Evolutionary conservation across 2,797 vertebrate species (phyloP), one percentile per base, ranked within the genome.

Genomic region (Clarias pachynema): DNA sequence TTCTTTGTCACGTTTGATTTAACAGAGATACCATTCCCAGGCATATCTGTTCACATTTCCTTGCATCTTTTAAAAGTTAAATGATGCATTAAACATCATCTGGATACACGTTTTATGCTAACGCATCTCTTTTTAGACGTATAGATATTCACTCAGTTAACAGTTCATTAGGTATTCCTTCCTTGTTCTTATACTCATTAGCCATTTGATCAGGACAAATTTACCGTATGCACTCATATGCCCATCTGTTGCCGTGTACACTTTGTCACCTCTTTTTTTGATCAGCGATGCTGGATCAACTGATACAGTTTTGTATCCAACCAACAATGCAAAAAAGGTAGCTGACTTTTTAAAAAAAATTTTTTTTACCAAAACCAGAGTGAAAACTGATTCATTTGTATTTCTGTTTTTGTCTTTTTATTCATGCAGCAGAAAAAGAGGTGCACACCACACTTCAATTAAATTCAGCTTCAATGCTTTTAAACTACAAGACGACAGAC

Each of bases 141-240:
- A 49, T 40, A 60, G 31, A n/a, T 79, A 79, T 24, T 44, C 29
- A 4, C 40, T 65, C 24, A 12, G 14, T 63, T 24, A 24, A 60
- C 22, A 44, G 34, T 80, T 65, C 29, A 80, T 80, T 80, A 20
- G 37, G 7, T 29, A 79, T 80, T 65, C 37, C 37, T 65, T 14
- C 16, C 62, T 29, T 49, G 60, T 53, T 65, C n/a, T 8, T 31
- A 80, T 40, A 66, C 37, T 26, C 37, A 66, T 79, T 49, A 80
- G 60, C 37, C 60, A 80, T 80, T 80, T 29, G 7, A 66, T 49
- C 26, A 80, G 79, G 62, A 80, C 40, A 80, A 65, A 66, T 80
- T 40, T 49, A 31, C 79, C 40, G 29, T 80, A 80, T 80, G 62
- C 7, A 29, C 40, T 49, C 37, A 66, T 44, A 49, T 49, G 16